These are phyloP conservation scores for Drosophila hawaiiensis DNA, from an alignment of 2,888 invertebrate species.

Conservation along the genomic window DNA sequence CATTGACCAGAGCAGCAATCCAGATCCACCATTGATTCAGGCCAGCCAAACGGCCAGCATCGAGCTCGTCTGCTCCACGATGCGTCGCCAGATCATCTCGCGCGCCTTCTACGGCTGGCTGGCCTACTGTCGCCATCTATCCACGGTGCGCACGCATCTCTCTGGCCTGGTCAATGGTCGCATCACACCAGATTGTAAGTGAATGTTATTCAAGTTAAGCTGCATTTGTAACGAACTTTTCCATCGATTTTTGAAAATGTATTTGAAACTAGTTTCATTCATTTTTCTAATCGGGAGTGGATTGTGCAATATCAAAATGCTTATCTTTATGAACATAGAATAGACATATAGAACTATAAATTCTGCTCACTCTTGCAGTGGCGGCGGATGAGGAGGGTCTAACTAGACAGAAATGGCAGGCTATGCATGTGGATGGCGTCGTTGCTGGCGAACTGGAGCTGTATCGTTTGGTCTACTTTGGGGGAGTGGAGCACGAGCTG, in stretches of 20 bases:
- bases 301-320: neutral
- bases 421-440: slow-evolving; percentile 88
- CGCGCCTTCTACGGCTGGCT: slow-evolving; percentile 98
- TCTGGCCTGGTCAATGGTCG: slow-evolving; percentile 93
- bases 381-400: slow-evolving; percentile 89
- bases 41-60: slow-evolving; percentile 87
- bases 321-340: neutral
- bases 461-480: slow-evolving; percentile 93
- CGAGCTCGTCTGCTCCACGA: slow-evolving; percentile 95
- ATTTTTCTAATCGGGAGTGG: neutral
- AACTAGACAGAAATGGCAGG: slow-evolving; percentile 91
- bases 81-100: slow-evolving; percentile 97
- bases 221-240: neutral
- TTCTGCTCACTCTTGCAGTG: slow-evolving; percentile 83
- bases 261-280: neutral
- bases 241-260: too few relatives aligned
- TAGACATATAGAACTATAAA: neutral
- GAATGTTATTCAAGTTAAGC: neutral
- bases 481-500: slow-evolving; percentile 92
- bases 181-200: slow-evolving; percentile 88
- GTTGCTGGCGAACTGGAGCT: slow-evolving; percentile 90
- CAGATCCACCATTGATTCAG: slow-evolving; percentile 78
- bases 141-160: slow-evolving; percentile 96
- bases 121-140: slow-evolving; percentile 96
- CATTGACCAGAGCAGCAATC: slow-evolving; percentile 84